These are phyloP conservation scores for Herpetotheres cachinnans DNA, from an alignment of 2,113 vertebrate genomes.

Conservation along the genomic window DNA sequence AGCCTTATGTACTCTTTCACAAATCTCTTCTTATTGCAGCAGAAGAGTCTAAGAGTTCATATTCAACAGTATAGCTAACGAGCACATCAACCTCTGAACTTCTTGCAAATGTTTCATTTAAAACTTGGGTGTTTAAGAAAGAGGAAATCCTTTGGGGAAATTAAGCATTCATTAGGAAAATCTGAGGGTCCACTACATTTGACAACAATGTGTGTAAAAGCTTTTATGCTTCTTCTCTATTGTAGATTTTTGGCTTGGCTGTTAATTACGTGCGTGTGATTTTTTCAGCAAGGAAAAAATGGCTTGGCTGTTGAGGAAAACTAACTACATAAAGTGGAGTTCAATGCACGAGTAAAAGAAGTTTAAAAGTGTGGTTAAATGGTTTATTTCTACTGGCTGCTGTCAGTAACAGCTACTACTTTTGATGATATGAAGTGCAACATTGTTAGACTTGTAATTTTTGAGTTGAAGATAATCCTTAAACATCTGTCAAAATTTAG, in stretches of 20 bases:
- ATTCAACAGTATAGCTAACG: neutral
- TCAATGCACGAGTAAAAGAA: neutral
- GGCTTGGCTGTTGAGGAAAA: neutral
- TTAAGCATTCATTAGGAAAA: neutral
- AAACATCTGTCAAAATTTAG: neutral
- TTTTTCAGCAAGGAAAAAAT: neutral
- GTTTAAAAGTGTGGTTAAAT: neutral
- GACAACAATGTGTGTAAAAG: neutral
- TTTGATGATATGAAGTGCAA: neutral
- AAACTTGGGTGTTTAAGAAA: neutral
- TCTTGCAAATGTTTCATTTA: neutral
- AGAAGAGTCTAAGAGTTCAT: neutral
- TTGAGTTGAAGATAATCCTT: neutral
- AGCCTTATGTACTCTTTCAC: neutral
- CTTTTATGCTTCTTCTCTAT: neutral
- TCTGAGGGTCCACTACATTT: neutral
- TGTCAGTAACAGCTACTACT: neutral
- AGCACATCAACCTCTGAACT: neutral
- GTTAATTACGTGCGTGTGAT: neutral
- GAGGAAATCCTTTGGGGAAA: neutral
- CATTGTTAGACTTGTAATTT: neutral
- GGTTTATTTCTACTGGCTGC: neutral
- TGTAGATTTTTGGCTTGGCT: neutral
- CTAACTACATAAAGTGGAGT: neutral
- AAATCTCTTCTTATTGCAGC: neutral